Base-by-base conservation (phyloP, 2,113 vertebrate genomes). In the Otus sunia region DNA sequence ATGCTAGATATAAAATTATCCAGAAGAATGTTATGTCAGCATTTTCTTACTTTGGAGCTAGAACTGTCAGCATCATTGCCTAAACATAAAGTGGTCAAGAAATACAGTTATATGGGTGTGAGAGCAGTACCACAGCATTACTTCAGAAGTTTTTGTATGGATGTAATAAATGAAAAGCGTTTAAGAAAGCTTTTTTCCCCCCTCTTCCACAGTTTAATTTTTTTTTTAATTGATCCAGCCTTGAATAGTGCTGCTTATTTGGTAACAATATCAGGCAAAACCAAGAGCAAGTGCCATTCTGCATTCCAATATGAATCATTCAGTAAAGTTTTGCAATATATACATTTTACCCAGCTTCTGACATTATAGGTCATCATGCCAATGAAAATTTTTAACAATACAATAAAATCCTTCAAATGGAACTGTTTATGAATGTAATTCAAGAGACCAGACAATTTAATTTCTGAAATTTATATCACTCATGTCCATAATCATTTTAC, bases 321-420 rank as follows among this genome's bases (percentile, higher is more conserved):
- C 84, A 94, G 72, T 95, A 69, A 96, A 92, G 64, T 96, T 97
- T 52, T 93, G 90, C 92, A 95, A 84, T 94, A 96, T 95, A 90
- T 82, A 95, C 86, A 96, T 96, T 97, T 95, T 80, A 85, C 96
- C 96, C 97, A 97, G 94, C 76, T 96, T 96, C 91, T 97, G 92
- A 97, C 92, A 96, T 98, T 93, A 97, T 86, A 97, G 73, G 82
- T 98, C 96, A 97, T 95, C 97, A 97, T 98, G 98, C 98, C 92
- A 98, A 96, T 90, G 41, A 96, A 95, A 59, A 37, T 62, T 93
- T 91, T 92, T 95, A 97, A 96, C 95, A 96, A 86, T 88, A 94
- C 94, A 97, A 67, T 93, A 91, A 86, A 92, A 92, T 89, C 90
- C 96, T 96, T 96, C 92, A 96, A 89, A 97, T 96, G 74, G 53